A percentile compares a stretch with the other conserved stretches of the same genome.
phyloP scores from a whole-genome alignment of 1,140 invertebrate species.

The Battus philenor region DNA sequence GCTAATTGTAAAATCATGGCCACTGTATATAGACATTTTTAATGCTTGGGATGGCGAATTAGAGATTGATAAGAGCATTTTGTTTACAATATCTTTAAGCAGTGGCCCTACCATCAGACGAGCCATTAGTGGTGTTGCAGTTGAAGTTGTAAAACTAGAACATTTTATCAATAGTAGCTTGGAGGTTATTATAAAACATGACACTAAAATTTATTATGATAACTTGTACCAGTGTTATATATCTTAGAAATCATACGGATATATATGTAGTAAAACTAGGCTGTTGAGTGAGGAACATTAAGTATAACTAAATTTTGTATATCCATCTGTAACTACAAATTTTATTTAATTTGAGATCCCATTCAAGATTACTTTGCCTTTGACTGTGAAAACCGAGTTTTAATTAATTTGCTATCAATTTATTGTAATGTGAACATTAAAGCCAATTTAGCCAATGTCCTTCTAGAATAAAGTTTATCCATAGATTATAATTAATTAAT shows the following conservation, averaged over 20 bases:
- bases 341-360: neutral
- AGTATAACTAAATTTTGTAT: neutral
- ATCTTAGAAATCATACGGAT: slow-evolving; percentile 10
- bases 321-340: neutral
- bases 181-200: slow-evolving; percentile 2
- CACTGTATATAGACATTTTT: slow-evolving; percentile 86
- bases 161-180: slow-evolving; percentile 2
- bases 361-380: neutral
- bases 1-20: slow-evolving; percentile 89
- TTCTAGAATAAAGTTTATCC: too few relatives aligned
- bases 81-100: slow-evolving; percentile 79
- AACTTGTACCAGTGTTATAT: slow-evolving; percentile 18
- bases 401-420: too few relatives aligned
- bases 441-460: too few relatives aligned
- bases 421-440: too few relatives aligned
- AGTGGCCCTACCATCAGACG: slow-evolving; percentile 80
- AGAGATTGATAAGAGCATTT: slow-evolving; percentile 76
- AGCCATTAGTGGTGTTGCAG: slow-evolving; percentile 74
- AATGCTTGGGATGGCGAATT: slow-evolving; percentile 46
- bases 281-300: too few relatives aligned
- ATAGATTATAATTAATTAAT: too few relatives aligned
- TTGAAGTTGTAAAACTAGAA: slow-evolving; percentile 69
- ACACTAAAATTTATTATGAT: slow-evolving; percentile 8
- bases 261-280: neutral
- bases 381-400: too few relatives aligned